Conservation (phyloP, 2,113 vertebrate genomes). For the Antechinus flavipes region DNA sequence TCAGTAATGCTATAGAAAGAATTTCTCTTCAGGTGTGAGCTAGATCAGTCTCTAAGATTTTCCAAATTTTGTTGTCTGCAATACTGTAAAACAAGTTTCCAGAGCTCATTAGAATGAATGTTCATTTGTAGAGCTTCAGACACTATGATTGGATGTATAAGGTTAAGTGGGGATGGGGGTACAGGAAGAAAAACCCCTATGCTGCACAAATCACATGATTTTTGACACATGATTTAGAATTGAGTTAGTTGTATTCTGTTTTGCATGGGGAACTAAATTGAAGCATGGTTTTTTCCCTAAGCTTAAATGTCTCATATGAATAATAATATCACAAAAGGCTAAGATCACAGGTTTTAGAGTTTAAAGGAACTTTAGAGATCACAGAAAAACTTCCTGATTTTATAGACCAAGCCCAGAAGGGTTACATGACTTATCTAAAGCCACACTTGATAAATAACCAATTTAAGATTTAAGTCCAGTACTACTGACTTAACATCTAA, state of each 20-base stretch:
- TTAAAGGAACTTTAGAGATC: not conserved
- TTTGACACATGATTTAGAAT: not conserved
- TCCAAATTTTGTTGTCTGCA: not conserved
- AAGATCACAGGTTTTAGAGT: not conserved
- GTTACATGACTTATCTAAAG: not conserved
- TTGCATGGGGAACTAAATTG: not conserved
- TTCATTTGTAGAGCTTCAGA: not conserved
- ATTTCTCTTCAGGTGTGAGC: not conserved
- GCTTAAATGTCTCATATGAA: not conserved
- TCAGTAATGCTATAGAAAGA: not conserved
- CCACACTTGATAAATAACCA: not conserved
- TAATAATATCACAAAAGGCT: not conserved
- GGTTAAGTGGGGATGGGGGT: not conserved
- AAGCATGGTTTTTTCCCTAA: not conserved
- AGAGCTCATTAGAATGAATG: not conserved
- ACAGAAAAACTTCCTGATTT: not conserved
- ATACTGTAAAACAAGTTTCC: not conserved
- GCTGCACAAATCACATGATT: not conserved
- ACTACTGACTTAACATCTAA: not conserved
- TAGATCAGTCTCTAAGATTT: not conserved
- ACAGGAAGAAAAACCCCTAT: not conserved
- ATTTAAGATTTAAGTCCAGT: not conserved
- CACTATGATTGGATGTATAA: not conserved
- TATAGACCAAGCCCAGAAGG: slow-evolving; percentile 38
- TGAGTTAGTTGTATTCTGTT: not conserved